Percentiles rank a stretch among this genome's conserved stretches.
These are phyloP conservation scores for Sinodicranocentrus sp. DNA, from an alignment of 2,888 invertebrate species.

Conservation along the genomic window DNA sequence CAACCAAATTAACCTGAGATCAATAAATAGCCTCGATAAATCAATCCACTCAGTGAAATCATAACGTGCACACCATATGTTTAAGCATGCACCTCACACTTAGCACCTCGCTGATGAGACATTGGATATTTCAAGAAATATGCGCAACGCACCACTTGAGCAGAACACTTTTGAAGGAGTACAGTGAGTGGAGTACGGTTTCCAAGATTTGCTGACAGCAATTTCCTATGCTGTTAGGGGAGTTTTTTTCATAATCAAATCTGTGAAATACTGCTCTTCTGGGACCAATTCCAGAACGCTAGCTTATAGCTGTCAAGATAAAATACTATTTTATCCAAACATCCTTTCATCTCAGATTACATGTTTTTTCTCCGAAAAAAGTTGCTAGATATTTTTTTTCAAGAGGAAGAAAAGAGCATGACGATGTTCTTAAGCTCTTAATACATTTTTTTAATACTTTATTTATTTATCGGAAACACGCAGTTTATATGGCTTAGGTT, in stretches of 20 bases:
- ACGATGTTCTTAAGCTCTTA: neutral
- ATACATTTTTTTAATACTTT: neutral
- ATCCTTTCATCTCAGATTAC: slow-evolving; percentile 32
- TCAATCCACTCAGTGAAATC: neutral
- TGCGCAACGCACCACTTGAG: no score
- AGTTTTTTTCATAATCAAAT: slow-evolving; percentile 27
- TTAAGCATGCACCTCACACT: no score
- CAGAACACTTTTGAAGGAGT: no score
- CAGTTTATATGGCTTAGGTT: no score
- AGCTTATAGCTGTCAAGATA: slow-evolving; percentile 23
- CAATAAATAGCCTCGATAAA: neutral
- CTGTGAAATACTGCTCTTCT: slow-evolving; percentile 17
- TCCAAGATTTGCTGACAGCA: slow-evolving; percentile 20
- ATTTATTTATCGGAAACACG: no score
- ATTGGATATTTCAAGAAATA: neutral
- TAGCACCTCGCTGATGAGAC: neutral
- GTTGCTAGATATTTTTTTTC: no score
- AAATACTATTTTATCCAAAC: slow-evolving; percentile 30
- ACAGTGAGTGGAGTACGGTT: no score
- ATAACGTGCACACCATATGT: no score
- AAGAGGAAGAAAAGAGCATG: neutral
- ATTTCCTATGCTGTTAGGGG: slow-evolving; percentile 8
- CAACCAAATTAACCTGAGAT: neutral
- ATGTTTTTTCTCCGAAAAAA: slow-evolving; percentile 5
- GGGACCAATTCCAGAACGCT: slow-evolving; percentile 30